phyloP scores from a whole-genome alignment of 2,113 vertebrate genomes.

The Callocephalon fimbriatum region DNA sequence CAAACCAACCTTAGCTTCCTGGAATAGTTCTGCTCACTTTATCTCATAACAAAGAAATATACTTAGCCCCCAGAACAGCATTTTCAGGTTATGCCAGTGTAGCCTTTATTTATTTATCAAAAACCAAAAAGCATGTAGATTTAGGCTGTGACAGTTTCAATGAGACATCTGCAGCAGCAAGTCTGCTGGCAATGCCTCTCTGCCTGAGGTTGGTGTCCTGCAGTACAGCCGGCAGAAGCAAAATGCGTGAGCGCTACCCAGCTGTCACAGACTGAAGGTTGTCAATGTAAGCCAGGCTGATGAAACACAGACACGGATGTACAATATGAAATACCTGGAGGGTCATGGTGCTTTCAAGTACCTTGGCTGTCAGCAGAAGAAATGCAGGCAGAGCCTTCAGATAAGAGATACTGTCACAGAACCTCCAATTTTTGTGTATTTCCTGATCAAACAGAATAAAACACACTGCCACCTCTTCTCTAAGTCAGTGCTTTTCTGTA shows the following conservation, averaged over 20 bases:
- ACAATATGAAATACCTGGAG: not conserved
- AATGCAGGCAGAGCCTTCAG: not conserved
- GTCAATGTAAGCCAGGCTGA: not conserved
- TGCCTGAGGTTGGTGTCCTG: not conserved
- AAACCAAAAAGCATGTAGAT: not conserved
- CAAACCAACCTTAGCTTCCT: not conserved
- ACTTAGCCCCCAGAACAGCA: rapidly evolving
- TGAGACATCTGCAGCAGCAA: not conserved
- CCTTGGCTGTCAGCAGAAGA: not conserved
- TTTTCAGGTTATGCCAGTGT: too few species aligned
- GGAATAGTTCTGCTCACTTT: not conserved
- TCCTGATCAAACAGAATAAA: not conserved
- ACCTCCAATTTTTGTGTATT: not conserved
- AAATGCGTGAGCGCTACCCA: not conserved
- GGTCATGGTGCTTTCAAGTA: not conserved
- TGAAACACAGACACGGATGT: not conserved
- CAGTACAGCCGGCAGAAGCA: not conserved
- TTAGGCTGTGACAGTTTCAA: not conserved
- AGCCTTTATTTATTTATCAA: not conserved
- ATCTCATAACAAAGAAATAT: too few species aligned
- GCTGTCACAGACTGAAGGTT: not conserved
- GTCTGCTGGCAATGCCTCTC: not conserved
- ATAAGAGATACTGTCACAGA: not conserved
- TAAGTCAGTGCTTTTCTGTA: not conserved
- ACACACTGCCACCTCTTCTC: not conserved